phyloP scores from a whole-genome alignment of 1,140 invertebrate genomes.

The Drosophila lini region DNA sequence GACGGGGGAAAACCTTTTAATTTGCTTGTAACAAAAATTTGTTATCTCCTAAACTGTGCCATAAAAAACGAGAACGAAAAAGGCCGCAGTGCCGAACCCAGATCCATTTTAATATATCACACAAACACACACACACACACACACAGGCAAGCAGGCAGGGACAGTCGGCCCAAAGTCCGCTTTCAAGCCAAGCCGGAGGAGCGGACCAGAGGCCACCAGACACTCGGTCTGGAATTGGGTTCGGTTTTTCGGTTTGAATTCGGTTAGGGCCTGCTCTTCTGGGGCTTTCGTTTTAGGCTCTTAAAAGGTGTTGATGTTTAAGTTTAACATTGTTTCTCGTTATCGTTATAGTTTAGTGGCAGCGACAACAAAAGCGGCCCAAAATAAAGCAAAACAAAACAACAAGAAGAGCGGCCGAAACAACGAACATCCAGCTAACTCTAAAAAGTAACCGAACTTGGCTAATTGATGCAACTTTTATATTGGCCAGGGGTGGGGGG shows the following conservation, averaged over 20 bases:
- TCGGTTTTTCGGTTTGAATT: constrained; percentile 9
- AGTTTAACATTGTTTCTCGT: constrained; percentile 83
- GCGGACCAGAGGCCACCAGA: constrained; percentile 32
- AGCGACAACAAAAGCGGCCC: constrained; percentile 76
- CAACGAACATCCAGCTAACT: constrained; percentile 33
- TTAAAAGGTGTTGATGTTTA: constrained; percentile 84
- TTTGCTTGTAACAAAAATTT: constrained; percentile 84
- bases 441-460: constrained; percentile 57
- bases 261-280: constrained; percentile 2
- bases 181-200: constrained; percentile 2
- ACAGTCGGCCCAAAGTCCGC: constrained; percentile 1
- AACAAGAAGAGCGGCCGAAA: constrained; percentile 7
- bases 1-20: constrained; percentile 79
- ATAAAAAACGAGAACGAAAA: constrained; percentile 83
- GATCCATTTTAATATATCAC: constrained; percentile 83
- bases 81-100: constrained; percentile 57
- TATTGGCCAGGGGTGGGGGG: constrained; percentile 9
- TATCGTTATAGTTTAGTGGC: constrained; percentile 84
- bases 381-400: constrained; percentile 19
- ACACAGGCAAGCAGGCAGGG: neutral
- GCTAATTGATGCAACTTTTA: constrained; percentile 82
- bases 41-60: constrained; percentile 84
- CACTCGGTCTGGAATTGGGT: constrained; percentile 46
- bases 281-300: constrained; percentile 49
- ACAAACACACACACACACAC: constrained; percentile 13